Evolutionary conservation across 2,797 vertebrate species (phyloP).

Genomic region (Steatocranus sp.): DNA sequence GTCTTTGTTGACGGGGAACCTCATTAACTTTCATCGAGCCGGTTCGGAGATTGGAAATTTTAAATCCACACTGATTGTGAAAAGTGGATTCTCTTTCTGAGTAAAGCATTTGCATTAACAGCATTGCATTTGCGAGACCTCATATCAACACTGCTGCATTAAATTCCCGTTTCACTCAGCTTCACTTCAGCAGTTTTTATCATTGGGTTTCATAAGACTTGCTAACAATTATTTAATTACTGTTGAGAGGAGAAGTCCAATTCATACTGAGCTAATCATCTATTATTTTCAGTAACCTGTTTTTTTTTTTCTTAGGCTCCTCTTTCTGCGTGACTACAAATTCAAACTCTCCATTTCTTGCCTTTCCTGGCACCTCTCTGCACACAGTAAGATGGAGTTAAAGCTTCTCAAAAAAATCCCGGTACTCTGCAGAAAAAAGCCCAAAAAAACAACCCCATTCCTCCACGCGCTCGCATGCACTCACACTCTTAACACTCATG

Average conservation of each 20-base stretch:
- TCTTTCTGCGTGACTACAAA: not conserved
- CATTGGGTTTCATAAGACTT: conserved; percentile 5
- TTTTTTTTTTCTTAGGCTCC: not conserved
- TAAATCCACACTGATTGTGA: conserved; percentile 14
- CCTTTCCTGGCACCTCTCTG: not conserved
- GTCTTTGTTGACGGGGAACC: conserved; percentile 28
- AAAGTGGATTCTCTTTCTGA: not conserved
- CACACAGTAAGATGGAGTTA: conserved; percentile 2
- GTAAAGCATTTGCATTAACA: not conserved
- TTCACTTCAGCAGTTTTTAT: not conserved
- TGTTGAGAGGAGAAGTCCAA: not conserved
- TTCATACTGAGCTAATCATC: conserved; percentile 16
- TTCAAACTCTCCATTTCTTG: not conserved
- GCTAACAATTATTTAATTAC: conserved; percentile 31
- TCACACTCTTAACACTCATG: conserved; percentile 43
- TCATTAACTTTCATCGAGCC: conserved; percentile 45
- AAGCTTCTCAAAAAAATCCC: conserved; percentile 7
- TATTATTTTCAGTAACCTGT: not conserved
- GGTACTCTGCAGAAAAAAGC: not conserved
- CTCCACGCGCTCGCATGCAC: not conserved
- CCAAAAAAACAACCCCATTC: not conserved
- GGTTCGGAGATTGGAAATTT: conserved; percentile 21
- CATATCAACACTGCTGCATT: not conserved
- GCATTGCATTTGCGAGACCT: not conserved
- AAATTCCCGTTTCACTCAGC: conserved; percentile 20